A percentile compares a stretch with the other conserved stretches of the same genome.
These are phyloP conservation scores for Neolamprologus devosi DNA, from an alignment of 2,113 vertebrate species.

Conservation along the genomic window DNA sequence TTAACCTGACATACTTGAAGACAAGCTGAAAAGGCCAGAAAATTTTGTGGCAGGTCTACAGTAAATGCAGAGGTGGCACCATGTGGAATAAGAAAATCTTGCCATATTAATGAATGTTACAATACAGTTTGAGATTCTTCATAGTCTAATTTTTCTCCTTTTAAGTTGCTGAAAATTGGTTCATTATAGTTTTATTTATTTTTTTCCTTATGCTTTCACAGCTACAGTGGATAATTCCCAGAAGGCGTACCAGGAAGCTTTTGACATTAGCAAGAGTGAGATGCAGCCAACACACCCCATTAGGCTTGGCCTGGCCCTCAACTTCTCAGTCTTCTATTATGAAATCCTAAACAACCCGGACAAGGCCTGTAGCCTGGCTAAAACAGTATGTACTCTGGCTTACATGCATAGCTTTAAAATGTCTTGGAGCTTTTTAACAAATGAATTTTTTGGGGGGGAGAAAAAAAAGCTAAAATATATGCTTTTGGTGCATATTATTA, in stretches of 20 bases:
- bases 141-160: background rate
- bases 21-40: background rate
- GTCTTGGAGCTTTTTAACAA: background rate
- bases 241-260: constrained; percentile 93
- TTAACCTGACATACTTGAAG: background rate
- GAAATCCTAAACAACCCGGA: constrained; percentile 98
- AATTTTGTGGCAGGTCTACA: background rate
- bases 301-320: constrained; percentile 93
- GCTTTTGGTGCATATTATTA: background rate
- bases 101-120: background rate
- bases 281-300: constrained; percentile 99
- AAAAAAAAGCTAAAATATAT: background rate
- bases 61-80: background rate
- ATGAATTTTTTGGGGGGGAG: no score
- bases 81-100: background rate
- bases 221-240: constrained; percentile 92
- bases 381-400: constrained; percentile 77
- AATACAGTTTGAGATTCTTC: background rate
- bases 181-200: background rate
- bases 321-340: constrained; percentile 99
- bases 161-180: background rate
- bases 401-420: background rate
- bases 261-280: constrained; percentile 98
- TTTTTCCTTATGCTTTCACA: constrained; percentile 56
- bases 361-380: constrained; percentile 93